These are phyloP conservation scores for Hippocampus guttulatus DNA, from an alignment of 2,113 vertebrate species.

Conservation along the genomic window DNA sequence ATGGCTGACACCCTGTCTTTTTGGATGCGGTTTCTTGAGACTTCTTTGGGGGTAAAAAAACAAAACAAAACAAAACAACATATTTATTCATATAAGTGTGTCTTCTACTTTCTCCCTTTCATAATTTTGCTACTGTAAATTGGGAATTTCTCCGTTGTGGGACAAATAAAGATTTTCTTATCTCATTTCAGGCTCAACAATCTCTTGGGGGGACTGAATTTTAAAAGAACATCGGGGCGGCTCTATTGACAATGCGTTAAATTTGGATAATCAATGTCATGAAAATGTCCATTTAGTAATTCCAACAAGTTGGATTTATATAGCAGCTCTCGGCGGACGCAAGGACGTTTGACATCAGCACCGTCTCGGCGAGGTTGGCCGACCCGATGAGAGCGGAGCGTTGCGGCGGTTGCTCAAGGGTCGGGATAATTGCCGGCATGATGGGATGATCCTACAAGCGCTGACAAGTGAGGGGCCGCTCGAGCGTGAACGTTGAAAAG, in stretches of 20 bases:
- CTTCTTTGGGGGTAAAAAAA: no score
- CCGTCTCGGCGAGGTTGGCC: not conserved
- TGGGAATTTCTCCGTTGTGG: no score
- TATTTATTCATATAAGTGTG: no score
- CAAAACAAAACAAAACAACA: no score
- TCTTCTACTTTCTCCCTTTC: no score
- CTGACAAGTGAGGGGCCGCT: conserved; percentile 75
- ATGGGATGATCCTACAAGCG: conserved; percentile 58
- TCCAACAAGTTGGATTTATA: not conserved
- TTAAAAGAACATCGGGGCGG: no score
- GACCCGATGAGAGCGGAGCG: conserved; percentile 1
- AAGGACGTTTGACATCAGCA: not conserved
- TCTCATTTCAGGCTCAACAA: no score
- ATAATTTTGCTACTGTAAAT: no score
- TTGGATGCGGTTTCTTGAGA: no score
- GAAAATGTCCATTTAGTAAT: not conserved
- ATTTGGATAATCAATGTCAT: not conserved
- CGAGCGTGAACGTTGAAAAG: conserved; percentile 54
- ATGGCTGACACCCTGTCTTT: no score
- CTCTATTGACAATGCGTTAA: not conserved
- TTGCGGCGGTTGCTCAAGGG: conserved; percentile 24
- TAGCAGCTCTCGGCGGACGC: not conserved
- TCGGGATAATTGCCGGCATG: conserved; percentile 59
- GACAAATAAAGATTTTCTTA: no score
- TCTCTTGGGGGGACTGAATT: no score